Evolutionary conservation across 2,888 invertebrate species (phyloP).

Genomic region (Pachymerium ferrugineum): DNA sequence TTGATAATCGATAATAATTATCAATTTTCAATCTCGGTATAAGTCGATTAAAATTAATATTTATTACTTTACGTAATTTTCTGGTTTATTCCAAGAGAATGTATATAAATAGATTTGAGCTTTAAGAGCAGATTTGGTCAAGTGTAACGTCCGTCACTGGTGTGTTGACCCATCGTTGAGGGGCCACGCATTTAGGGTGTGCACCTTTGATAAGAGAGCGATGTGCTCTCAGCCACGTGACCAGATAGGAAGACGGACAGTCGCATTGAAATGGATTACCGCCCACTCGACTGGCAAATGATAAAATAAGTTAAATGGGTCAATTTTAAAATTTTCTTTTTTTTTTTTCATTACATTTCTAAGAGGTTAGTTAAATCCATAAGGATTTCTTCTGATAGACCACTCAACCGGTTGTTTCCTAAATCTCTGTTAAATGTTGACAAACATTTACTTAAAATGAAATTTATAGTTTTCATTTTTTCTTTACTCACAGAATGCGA

Average conservation of each 20-base stretch:
- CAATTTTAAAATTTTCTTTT: too few species aligned
- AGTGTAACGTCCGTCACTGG: too few species aligned
- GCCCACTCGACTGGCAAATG: not conserved
- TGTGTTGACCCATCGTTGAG: not conserved
- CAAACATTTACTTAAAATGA: not conserved
- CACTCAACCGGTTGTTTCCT: not conserved
- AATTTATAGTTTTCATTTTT: not conserved
- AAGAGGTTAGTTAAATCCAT: conserved; percentile 1
- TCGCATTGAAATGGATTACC: conserved; percentile 25
- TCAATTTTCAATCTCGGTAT: too few species aligned
- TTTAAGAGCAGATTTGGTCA: too few species aligned
- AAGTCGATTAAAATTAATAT: too few species aligned
- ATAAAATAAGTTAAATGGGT: not conserved
- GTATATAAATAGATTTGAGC: too few species aligned
- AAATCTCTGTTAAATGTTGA: too few species aligned
- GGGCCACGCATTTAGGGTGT: not conserved
- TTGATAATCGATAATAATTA: too few species aligned
- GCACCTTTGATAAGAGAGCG: not conserved
- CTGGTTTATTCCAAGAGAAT: too few species aligned
- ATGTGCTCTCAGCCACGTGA: not conserved
- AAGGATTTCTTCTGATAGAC: not conserved
- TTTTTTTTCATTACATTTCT: not conserved
- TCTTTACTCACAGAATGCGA: conserved; percentile 1
- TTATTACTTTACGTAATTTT: too few species aligned
- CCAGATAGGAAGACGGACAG: conserved; percentile 3